Evolutionary conservation across 2,797 vertebrate genomes (phyloP).

Genomic region (Margarornis squamiger): DNA sequence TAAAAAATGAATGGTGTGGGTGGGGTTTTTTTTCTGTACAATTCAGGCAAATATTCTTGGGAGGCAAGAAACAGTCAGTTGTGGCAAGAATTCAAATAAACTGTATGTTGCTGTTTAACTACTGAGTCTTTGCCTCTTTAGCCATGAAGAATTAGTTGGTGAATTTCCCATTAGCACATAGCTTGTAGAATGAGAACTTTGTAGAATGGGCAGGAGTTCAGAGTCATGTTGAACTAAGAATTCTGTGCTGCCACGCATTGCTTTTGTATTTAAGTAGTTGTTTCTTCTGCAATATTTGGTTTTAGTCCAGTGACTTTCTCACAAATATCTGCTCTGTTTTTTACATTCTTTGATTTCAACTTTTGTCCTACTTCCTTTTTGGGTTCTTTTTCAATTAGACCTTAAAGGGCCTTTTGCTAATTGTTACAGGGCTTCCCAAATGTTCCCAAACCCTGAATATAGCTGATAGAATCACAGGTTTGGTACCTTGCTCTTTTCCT

Average conservation of each 20-base stretch:
- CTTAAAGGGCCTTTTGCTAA: neutral
- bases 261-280: neutral
- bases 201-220: neutral
- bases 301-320: neutral
- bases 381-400: neutral
- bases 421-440: neutral
- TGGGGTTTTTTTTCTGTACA: neutral
- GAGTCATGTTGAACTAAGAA: neutral
- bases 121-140: neutral
- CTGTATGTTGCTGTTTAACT: neutral
- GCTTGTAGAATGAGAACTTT: neutral
- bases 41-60: neutral
- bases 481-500: neutral
- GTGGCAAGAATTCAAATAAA: slow-evolving; percentile 16
- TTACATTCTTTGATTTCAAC: neutral
- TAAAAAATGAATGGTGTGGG: neutral
- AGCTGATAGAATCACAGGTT: neutral
- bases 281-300: neutral
- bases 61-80: neutral
- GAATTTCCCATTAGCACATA: neutral
- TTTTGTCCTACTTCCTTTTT: neutral
- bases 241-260: neutral
- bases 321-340: neutral
- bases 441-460: neutral
- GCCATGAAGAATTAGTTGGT: neutral